Percentiles rank a stretch among this genome's conserved stretches.
phyloP scores from a whole-genome alignment of 2,888 invertebrate species.

The Rapana venosa region DNA sequence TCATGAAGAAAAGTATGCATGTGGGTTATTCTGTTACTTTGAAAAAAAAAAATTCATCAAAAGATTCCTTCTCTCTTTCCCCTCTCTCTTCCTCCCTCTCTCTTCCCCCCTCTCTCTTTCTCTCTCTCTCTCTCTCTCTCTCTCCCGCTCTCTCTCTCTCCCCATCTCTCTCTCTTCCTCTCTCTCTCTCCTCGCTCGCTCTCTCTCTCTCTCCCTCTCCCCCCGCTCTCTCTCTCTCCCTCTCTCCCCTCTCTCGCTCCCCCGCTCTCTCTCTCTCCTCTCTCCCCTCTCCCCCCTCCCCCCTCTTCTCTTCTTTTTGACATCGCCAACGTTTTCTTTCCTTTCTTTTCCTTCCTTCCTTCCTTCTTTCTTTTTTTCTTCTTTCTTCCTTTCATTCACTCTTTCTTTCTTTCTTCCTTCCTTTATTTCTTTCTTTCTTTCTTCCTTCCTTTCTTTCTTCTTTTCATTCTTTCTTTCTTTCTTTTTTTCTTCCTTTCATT shows the following conservation, averaged over 20 bases:
- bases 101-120: neutral
- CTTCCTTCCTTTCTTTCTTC: neutral
- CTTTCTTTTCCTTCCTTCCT: too few species aligned
- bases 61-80: neutral
- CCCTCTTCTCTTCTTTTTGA: neutral
- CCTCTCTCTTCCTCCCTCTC: neutral
- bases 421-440: neutral
- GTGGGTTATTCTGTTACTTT: too few species aligned
- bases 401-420: neutral
- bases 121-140: neutral
- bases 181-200: neutral
- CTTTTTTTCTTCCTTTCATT: neutral
- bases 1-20: too few species aligned
- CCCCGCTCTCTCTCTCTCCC: too few species aligned
- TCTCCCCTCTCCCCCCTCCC: neutral
- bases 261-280: too few species aligned
- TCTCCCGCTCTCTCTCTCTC: constrained; percentile 24
- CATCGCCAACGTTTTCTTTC: too few species aligned
- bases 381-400: neutral
- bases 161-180: constrained; percentile 7
- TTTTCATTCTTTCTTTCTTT: neutral
- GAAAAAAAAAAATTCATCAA: too few species aligned
- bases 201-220: too few species aligned
- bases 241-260: too few species aligned
- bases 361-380: neutral